These are phyloP conservation scores for Catharus minimus DNA, from an alignment of 2,113 vertebrate genomes.

Conservation along the genomic window DNA sequence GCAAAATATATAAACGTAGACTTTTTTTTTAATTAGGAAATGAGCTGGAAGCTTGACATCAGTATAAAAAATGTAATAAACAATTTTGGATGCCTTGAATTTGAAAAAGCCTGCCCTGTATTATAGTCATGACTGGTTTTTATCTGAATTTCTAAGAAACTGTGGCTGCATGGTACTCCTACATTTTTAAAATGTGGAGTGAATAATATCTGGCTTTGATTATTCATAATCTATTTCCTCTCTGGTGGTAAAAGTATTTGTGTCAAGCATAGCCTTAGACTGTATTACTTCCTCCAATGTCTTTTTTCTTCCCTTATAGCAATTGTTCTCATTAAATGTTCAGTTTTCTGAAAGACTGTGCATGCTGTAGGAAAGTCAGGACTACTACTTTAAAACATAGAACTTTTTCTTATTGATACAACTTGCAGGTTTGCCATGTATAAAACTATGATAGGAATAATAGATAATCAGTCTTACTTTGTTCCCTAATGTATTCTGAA, in stretches of 20 bases:
- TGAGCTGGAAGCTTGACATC: background rate
- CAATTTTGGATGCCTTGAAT: background rate
- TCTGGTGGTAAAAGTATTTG: background rate
- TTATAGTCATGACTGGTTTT: background rate
- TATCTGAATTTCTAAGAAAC: background rate
- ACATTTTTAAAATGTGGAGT: background rate
- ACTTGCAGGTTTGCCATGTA: background rate
- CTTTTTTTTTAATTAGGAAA: background rate
- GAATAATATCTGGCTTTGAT: background rate
- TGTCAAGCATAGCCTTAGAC: background rate
- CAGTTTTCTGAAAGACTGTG: background rate
- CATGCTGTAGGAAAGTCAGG: background rate
- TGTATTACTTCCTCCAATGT: background rate
- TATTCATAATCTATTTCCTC: background rate
- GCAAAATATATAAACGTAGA: background rate
- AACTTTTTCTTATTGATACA: background rate
- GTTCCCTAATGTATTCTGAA: background rate
- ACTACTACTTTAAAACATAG: background rate
- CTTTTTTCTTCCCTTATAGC: background rate
- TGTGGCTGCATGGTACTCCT: background rate
- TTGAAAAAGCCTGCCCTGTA: background rate
- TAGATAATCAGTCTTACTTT: background rate
- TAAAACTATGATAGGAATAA: background rate
- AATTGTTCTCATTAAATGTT: background rate
- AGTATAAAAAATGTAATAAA: background rate